Conservation (phyloP, 2,113 vertebrate species). For the Boleophthalmus pectinirostris region DNA sequence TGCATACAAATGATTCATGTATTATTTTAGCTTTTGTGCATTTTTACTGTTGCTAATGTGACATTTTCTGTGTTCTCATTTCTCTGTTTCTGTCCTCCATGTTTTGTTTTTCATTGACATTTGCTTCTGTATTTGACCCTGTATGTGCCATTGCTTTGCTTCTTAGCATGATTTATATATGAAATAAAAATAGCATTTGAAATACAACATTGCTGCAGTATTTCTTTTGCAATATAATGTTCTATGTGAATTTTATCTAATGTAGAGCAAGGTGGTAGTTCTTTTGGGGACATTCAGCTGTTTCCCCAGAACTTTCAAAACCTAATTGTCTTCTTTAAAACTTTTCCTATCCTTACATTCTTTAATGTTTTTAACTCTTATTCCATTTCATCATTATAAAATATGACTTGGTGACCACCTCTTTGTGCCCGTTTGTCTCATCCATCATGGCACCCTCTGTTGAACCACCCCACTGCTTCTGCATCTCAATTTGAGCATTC, state of each 20-base stretch:
- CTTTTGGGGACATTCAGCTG: neutral
- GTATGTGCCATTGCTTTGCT: conserved; percentile 49
- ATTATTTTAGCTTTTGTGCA: neutral
- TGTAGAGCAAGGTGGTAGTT: neutral
- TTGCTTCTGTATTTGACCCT: conserved; percentile 26
- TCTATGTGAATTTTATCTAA: neutral
- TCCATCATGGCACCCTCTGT: neutral
- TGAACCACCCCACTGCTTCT: neutral
- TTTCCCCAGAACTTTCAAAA: neutral
- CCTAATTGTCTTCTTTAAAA: neutral
- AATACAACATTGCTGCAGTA: conserved; percentile 11
- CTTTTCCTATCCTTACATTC: neutral
- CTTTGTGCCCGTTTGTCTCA: neutral
- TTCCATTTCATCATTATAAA: neutral
- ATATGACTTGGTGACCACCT: neutral
- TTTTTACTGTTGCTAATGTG: conserved; percentile 26
- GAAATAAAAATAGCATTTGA: conserved; percentile 55
- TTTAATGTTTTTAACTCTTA: neutral
- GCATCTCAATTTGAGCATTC: neutral
- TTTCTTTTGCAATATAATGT: conserved; percentile 32
- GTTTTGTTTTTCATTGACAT: conserved; percentile 20
- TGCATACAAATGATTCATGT: neutral
- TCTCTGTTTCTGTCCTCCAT: conserved; percentile 17
- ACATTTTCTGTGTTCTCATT: conserved; percentile 42
- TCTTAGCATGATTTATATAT: conserved; percentile 65